phyloP scores from a whole-genome alignment of 2,797 vertebrate species.

The Xerus rutilus region DNA sequence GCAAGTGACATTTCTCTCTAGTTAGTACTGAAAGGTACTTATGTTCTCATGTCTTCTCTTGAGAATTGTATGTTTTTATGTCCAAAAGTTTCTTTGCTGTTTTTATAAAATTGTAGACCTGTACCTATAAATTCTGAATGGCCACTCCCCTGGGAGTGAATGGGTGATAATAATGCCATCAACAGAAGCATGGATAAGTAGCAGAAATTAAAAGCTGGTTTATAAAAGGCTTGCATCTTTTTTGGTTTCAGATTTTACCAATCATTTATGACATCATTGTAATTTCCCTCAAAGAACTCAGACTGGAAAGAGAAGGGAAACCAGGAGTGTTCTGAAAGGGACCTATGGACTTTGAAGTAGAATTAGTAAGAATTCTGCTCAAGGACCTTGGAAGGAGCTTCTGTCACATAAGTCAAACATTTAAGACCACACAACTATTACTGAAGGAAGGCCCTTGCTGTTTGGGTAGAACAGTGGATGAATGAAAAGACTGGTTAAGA shows the following conservation, averaged over 20 bases:
- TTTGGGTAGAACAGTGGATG: not conserved
- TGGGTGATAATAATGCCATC: slow-evolving; percentile 43
- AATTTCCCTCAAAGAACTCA: slow-evolving; percentile 2
- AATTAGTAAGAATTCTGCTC: not conserved
- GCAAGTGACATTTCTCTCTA: not conserved
- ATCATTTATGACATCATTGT: slow-evolving; percentile 19
- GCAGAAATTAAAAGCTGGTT: not conserved
- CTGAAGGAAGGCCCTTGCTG: not conserved
- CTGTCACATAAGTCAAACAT: not conserved
- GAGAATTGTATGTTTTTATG: slow-evolving; percentile 32
- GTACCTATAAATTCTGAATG: slow-evolving; percentile 31
- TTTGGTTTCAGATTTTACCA: slow-evolving; percentile 49
- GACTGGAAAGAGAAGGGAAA: not conserved
- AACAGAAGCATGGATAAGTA: not conserved
- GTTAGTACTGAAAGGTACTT: slow-evolving; percentile 42
- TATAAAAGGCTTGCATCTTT: not conserved
- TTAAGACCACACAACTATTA: not conserved
- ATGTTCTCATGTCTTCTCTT: slow-evolving; percentile 17
- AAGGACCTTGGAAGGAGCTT: not conserved
- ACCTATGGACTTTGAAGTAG: not conserved
- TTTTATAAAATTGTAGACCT: slow-evolving; percentile 27
- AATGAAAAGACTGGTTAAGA: not conserved
- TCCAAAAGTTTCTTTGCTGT: slow-evolving; percentile 20
- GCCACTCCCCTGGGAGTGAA: not conserved
- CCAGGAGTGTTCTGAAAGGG: not conserved